Percentiles rank a stretch among this genome's conserved stretches.
These are phyloP conservation scores for Pollachius pollachius DNA, from an alignment of 2,113 vertebrate genomes.

Conservation along the genomic window DNA sequence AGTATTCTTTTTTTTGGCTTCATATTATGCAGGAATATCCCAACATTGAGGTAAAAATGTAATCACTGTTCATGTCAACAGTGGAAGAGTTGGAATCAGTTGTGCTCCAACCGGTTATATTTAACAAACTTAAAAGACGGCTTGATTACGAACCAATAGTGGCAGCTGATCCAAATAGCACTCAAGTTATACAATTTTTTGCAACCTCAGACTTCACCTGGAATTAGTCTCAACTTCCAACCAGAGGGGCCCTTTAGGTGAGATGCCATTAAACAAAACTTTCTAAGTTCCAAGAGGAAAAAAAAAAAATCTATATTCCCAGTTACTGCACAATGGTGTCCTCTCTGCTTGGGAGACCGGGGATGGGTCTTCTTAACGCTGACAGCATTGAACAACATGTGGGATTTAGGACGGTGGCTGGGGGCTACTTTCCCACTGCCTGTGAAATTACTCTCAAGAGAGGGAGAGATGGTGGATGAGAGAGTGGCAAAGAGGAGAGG, in stretches of 20 bases:
- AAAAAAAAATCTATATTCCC: slow-evolving; percentile 71
- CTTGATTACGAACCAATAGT: neutral
- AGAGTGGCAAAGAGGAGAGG: slow-evolving; percentile 17
- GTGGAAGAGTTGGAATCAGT: no score
- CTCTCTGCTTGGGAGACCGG: slow-evolving; percentile 48
- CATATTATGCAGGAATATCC: no score
- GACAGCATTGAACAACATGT: slow-evolving; percentile 68
- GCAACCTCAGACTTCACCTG: slow-evolving; percentile 21
- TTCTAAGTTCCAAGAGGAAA: slow-evolving; percentile 62
- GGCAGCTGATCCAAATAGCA: neutral
- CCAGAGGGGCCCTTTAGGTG: slow-evolving; percentile 54
- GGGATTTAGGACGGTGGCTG: slow-evolving; percentile 73
- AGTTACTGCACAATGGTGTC: slow-evolving; percentile 63
- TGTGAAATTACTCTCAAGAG: slow-evolving; percentile 79
- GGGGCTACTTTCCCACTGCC: slow-evolving; percentile 73
- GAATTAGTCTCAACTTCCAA: slow-evolving; percentile 52
- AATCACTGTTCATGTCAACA: no score
- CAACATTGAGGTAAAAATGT: no score
- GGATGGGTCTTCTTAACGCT: slow-evolving; percentile 54
- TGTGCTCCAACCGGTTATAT: no score
- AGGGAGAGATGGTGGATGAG: slow-evolving; percentile 43
- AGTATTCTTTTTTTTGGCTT: no score
- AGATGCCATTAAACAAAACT: slow-evolving; percentile 69
- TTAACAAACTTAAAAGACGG: no score
- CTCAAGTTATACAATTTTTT: slow-evolving; percentile 42